These are phyloP conservation scores for Uloborus diversus DNA, from an alignment of 1,140 invertebrate species.

Conservation along the genomic window DNA sequence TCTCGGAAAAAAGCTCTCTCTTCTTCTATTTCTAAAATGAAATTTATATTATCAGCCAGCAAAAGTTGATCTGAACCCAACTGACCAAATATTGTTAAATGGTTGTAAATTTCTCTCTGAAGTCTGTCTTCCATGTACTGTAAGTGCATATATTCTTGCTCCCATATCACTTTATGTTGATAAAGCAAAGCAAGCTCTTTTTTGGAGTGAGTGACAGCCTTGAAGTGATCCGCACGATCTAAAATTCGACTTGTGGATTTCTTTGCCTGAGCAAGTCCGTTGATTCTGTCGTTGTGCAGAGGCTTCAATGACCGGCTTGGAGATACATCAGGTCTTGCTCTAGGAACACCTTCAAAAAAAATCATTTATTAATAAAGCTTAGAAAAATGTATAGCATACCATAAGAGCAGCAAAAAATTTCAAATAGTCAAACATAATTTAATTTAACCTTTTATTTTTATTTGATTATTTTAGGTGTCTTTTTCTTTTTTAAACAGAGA, in stretches of 20 bases:
- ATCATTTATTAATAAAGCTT: neutral
- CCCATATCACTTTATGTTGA: slow-evolving; percentile 56
- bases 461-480: too few species aligned
- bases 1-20: slow-evolving; percentile 51
- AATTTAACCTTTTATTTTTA: too few species aligned
- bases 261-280: slow-evolving; percentile 34
- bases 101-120: slow-evolving; percentile 51
- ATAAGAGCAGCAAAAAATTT: too few species aligned
- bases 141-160: slow-evolving; percentile 54
- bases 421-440: too few species aligned
- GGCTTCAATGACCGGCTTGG: slow-evolving; percentile 89
- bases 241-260: slow-evolving; percentile 29
- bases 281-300: slow-evolving; percentile 37
- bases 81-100: slow-evolving; percentile 50
- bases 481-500: too few species aligned
- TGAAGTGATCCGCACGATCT: slow-evolving; percentile 46
- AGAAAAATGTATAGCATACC: neutral
- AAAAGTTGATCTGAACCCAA: slow-evolving; percentile 29
- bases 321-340: slow-evolving; percentile 22
- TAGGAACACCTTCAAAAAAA: slow-evolving; percentile 35
- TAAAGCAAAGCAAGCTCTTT: slow-evolving; percentile 49
- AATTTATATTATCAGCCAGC: slow-evolving; percentile 49
- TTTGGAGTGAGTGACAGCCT: slow-evolving; percentile 30
- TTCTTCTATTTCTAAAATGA: slow-evolving; percentile 51
- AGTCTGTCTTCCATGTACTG: slow-evolving; percentile 52